These are phyloP conservation scores for Callaeas wilsoni DNA, from an alignment of 2,113 vertebrate genomes.

Conservation along the genomic window DNA sequence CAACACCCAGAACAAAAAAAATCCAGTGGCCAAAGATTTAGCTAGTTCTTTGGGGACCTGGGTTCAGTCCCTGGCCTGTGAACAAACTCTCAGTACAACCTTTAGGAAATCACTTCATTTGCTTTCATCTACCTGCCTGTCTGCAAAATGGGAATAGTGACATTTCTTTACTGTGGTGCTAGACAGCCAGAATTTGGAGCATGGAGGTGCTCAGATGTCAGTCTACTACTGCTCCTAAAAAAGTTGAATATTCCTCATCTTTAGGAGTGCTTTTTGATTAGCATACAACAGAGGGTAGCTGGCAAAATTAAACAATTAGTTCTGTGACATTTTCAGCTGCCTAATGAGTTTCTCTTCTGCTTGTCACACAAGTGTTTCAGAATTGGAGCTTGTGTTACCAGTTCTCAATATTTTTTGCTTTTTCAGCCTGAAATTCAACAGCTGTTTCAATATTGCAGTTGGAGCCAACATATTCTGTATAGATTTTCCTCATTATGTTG, in stretches of 20 bases:
- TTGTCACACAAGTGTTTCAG: slow-evolving; percentile 14
- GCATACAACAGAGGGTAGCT: not conserved
- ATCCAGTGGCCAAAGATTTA: not conserved
- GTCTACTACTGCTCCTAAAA: not conserved
- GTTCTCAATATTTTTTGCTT: slow-evolving; percentile 35
- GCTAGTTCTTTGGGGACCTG: not conserved
- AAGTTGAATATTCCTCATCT: not conserved
- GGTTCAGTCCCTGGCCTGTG: not conserved
- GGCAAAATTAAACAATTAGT: slow-evolving; percentile 41
- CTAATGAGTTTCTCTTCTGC: slow-evolving; percentile 26
- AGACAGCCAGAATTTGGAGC: not conserved
- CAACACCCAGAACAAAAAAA: not conserved
- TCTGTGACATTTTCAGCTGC: slow-evolving; percentile 50
- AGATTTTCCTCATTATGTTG: slow-evolving; percentile 22
- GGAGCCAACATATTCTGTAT: not conserved
- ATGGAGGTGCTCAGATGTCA: not conserved
- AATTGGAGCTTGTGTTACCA: not conserved
- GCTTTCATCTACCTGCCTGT: not conserved
- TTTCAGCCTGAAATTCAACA: slow-evolving; percentile 42
- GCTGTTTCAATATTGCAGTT: slow-evolving; percentile 40
- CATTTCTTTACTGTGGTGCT: not conserved
- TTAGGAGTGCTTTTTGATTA: not conserved
- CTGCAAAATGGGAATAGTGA: not conserved
- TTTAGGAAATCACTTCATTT: not conserved
- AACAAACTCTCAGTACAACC: not conserved